Percentiles rank a stretch among this genome's conserved stretches.
Evolutionary conservation across 2,113 vertebrate genomes (phyloP).

Genomic region (Paramormyrops kingsleyae): DNA sequence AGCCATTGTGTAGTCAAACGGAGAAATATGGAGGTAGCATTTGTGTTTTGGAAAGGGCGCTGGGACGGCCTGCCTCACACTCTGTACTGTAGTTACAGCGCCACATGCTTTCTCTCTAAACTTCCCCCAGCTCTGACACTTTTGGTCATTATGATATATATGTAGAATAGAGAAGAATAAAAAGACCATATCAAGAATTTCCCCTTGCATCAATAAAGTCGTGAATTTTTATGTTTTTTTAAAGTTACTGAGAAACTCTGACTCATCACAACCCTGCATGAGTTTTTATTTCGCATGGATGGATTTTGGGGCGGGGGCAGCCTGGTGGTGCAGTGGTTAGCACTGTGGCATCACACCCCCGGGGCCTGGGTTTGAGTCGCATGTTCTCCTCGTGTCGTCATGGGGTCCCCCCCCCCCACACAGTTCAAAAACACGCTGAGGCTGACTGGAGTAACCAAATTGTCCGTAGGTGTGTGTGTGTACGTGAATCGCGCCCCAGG

Average conservation of each 20-base stretch:
- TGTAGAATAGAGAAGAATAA: not conserved
- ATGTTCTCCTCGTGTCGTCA: not conserved
- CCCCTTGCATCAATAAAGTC: not conserved
- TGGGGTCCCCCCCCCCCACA: not conserved
- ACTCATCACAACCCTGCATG: not conserved
- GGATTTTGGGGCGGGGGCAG: not conserved
- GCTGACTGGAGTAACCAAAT: no score
- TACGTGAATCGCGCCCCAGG: no score
- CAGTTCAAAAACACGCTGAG: no score
- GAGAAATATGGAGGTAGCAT: not conserved
- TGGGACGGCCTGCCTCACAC: not conserved
- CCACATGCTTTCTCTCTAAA: not conserved
- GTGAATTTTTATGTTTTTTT: not conserved
- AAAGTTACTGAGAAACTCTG: not conserved
- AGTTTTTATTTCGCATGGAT: not conserved
- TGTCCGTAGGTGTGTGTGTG: no score
- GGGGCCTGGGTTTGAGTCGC: not conserved
- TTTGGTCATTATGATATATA: not conserved
- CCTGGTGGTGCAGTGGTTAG: not conserved
- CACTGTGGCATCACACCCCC: not conserved
- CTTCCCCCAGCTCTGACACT: not conserved
- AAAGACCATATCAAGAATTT: not conserved
- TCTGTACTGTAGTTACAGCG: not conserved
- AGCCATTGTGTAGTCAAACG: not conserved
- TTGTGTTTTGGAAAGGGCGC: not conserved